Evolutionary conservation across 2,888 invertebrate species (phyloP).

Genomic region (Tipula confusa): DNA sequence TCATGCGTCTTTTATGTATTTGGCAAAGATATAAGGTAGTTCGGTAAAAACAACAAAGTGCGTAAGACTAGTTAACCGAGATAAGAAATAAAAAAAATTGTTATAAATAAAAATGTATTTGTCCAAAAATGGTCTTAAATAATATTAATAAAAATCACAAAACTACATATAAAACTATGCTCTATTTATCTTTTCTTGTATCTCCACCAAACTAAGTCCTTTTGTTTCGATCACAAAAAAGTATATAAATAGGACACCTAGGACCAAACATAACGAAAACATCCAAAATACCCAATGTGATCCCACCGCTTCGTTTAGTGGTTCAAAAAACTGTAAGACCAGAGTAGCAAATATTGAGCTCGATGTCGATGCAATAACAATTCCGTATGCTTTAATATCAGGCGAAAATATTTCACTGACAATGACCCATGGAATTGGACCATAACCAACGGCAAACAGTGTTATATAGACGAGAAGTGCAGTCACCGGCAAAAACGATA

Average conservation of each 20-base stretch:
- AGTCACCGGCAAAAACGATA: conserved; percentile 63
- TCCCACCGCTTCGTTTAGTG: conserved; percentile 54
- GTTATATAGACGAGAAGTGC: conserved; percentile 64
- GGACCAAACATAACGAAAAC: conserved; percentile 56
- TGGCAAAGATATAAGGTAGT: too few relatives aligned
- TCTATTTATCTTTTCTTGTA: conserved; percentile 60
- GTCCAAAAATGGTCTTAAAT: too few relatives aligned
- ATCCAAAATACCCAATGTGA: conserved; percentile 61
- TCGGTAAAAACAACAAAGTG: too few relatives aligned
- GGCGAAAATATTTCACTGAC: conserved; percentile 71
- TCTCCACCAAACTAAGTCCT: conserved; percentile 73
- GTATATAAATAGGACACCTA: conserved; percentile 59
- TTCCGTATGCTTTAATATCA: conserved; percentile 63
- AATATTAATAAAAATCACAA: too few relatives aligned
- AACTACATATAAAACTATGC: too few relatives aligned
- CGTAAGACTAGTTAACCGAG: too few relatives aligned
- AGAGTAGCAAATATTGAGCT: conserved; percentile 67
- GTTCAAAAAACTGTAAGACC: conserved; percentile 61
- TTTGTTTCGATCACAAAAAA: conserved; percentile 57
- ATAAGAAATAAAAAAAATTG: too few relatives aligned
- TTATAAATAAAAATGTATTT: too few relatives aligned
- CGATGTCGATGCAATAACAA: conserved; percentile 63
- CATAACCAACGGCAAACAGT: conserved; percentile 64
- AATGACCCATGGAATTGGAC: conserved; percentile 70
- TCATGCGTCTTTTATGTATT: too few relatives aligned